Evolutionary conservation across 2,888 invertebrate species (phyloP), one percentile per base, ranked within the genome.

Genomic region (Napeogenes sylphis): DNA sequence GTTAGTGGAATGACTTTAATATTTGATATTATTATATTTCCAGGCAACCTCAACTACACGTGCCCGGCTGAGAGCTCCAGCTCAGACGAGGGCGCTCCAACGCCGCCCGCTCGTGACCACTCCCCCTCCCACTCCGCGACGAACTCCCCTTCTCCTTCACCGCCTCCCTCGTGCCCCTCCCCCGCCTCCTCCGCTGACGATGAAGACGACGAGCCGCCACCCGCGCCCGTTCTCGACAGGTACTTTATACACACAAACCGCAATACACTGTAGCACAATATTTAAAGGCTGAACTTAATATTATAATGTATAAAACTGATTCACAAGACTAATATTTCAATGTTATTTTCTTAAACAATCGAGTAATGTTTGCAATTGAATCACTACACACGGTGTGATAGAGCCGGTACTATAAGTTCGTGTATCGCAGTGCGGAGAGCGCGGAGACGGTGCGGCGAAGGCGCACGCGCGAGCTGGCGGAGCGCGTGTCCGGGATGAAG

Each of bases 401-500:
- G 2, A 65, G 68, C 54, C 33, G 21, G 21, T 57, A n/a, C 4
- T 32, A 14, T 8, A 12, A 33, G 45, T 12, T 32, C 4, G 51
- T 56, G 32, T 46, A 32, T 59, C 32, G 30, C 51, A 72, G 72
- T 65, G 69, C 65, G 45, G 79, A 75, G n/a, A 58, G 62, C n/a
- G 61, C 72, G 13, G 77, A 73, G 30, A 67, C 75, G 3, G 55
- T 82, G 53, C 81, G 85, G 4, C 75, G 82, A 42, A 83, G 85
- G 3, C 82, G 81, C 45, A 78, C 69, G 4, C 79, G 77, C 57
- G 83, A 81, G 58, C 73, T 88, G 10, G 75, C 83, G 3, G 85
- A 84, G 6, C 84, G 86, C 53, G 82, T 89, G 14, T 75, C 83
- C 4, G 70, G 70, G 68, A 95, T 95, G 92, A 94, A 94, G 84